Evolutionary conservation across 2,797 vertebrate species (phyloP), one percentile per base, ranked within the genome.

Genomic region (Staurois parvus): DNA sequence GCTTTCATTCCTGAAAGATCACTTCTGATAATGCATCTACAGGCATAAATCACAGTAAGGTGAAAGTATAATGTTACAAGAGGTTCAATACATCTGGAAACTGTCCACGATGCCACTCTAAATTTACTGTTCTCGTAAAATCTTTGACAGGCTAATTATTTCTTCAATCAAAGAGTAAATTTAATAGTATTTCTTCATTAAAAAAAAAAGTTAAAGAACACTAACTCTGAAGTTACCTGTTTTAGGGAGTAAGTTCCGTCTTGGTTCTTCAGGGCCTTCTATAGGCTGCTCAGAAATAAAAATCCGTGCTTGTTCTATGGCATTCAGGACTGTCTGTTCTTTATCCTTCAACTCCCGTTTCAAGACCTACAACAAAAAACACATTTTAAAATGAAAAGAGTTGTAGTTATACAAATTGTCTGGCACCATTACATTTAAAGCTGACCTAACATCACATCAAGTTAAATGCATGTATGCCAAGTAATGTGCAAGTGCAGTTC

Each of bases 221-320:
- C 26, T 9, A 12, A 29, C 10, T 62, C 19, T 66, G 10, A 66
- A 66, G n/a, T 85, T 81, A 97, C 97, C 98, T 78, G 95, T 91
- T 93, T 98, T 99, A n/a, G 94, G 95, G 81, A 97, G 96, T 69
- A 96, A 90, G 88, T 93, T 97, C 89, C 95, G 96, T 88, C 97
- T 95, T 17, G 98, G 98, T 75, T 99, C 98, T 89, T 98, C 98
- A 0, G 98, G 98, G 8, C 96, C 98, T 89, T 99, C 98, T 48
- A 99, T 98, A 29, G 97, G 98, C 87, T 99, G 98, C 89, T 99
- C 97, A 56, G 98, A 98, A 40, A 99, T 95, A 91, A 99, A 99
- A 86, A 95, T 91, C 67, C 95, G 94, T 28, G 98, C 98, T 91
- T 99, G 98, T 90, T 99, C 97, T 90, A 99, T 90, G 32, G 98